Percentiles rank a stretch among this genome's conserved stretches.
Evolutionary conservation across 2,888 invertebrate species (phyloP).

Genomic region (Xanthorhoe spadicearia): DNA sequence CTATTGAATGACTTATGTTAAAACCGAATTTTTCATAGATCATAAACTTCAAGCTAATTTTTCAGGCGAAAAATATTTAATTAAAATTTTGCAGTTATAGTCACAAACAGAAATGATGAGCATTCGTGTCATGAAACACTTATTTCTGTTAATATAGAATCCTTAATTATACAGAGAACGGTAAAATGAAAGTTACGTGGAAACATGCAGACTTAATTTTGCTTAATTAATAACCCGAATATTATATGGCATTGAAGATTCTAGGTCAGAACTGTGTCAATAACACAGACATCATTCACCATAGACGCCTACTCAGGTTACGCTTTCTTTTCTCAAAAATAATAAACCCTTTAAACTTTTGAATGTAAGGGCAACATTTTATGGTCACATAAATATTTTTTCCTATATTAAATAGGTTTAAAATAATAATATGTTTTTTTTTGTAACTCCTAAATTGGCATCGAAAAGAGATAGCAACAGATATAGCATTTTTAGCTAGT

Average conservation of each 20-base stretch:
- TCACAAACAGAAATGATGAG: conserved; percentile 2
- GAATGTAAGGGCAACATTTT: background rate
- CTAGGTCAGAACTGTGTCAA: conserved; percentile 24
- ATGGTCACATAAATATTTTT: no score
- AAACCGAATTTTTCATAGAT: no score
- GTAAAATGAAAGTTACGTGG: conserved; percentile 23
- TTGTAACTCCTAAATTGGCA: no score
- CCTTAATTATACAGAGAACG: conserved; percentile 20
- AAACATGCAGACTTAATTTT: conserved; percentile 20
- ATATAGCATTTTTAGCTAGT: no score
- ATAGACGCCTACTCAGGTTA: background rate
- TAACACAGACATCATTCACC: background rate
- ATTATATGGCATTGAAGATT: conserved; percentile 15
- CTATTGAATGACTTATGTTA: no score
- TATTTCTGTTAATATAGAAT: conserved; percentile 5
- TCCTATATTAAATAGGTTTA: no score
- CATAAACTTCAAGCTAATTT: no score
- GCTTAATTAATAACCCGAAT: conserved; percentile 16
- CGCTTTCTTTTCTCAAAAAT: background rate
- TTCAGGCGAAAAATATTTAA: background rate
- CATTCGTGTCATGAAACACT: conserved; percentile 17
- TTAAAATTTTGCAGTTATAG: conserved; percentile 2
- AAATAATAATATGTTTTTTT: no score
- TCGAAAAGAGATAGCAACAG: no score
- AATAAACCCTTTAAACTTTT: background rate